Conservation (phyloP, 2,888 invertebrate species). For the Pantelozetes paolii region DNA sequence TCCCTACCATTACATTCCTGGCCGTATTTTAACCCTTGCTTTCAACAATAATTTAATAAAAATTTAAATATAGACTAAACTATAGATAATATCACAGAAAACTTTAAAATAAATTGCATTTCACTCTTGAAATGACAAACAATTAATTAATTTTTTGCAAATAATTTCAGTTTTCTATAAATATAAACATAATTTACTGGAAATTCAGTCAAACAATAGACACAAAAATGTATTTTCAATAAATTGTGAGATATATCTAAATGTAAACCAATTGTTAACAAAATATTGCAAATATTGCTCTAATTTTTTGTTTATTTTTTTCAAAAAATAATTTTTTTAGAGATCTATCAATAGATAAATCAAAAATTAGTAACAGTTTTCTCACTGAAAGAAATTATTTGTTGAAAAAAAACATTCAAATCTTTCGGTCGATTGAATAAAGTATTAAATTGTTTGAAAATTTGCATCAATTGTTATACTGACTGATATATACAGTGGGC, state of each 20-base stretch:
- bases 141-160: no score
- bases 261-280: not conserved
- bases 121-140: no score
- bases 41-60: no score
- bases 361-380: not conserved
- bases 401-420: not conserved
- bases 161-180: no score
- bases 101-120: no score
- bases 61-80: no score
- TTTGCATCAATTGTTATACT: constrained; percentile 40
- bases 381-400: not conserved
- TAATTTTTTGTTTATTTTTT: constrained; percentile 15
- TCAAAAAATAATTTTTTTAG: not conserved
- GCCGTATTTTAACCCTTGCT: no score
- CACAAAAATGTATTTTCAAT: not conserved
- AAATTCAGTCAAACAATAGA: not conserved
- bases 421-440: not conserved
- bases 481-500: constrained; percentile 71
- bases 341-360: constrained; percentile 17
- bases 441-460: not conserved
- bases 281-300: not conserved
- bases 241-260: not conserved
- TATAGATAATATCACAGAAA: no score
- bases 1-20: no score
- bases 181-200: no score